phyloP scores from a whole-genome alignment of 2,797 vertebrate species.

The Galagoides demidoff region DNA sequence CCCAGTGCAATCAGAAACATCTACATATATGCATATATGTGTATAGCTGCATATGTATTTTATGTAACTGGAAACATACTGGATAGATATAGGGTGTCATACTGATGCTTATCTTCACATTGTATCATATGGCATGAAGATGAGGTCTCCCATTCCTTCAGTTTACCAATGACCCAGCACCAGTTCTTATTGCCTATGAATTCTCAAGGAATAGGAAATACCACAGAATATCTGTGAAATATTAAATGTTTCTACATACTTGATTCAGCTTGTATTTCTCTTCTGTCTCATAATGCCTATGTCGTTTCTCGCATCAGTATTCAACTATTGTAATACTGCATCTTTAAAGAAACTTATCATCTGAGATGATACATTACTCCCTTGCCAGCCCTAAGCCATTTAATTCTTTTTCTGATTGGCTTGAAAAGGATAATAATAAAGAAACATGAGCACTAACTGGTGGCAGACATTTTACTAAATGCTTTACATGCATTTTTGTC shows the following conservation, averaged over 20 bases:
- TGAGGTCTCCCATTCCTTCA: neutral
- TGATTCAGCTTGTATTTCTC: conserved; percentile 28
- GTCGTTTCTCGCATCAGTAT: neutral
- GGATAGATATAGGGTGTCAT: neutral
- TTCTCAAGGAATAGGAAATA: neutral
- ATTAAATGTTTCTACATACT: neutral
- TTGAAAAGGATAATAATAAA: conserved; percentile 50
- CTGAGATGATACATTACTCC: neutral
- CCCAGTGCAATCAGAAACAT: neutral
- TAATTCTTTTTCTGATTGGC: neutral
- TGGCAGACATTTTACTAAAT: conserved; percentile 40
- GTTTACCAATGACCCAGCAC: neutral
- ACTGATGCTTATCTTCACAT: conserved; percentile 3
- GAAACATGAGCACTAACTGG: neutral
- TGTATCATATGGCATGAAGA: neutral
- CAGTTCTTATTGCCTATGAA: neutral
- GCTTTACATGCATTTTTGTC: conserved; percentile 41
- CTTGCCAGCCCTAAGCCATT: neutral
- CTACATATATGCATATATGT: neutral
- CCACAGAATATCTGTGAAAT: neutral
- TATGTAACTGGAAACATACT: neutral
- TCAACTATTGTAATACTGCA: neutral
- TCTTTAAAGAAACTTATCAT: neutral
- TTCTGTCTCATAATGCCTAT: neutral
- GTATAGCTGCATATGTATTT: neutral